These are phyloP conservation scores for Paramormyrops kingsleyae DNA, from an alignment of 2,113 vertebrate genomes.

Conservation along the genomic window DNA sequence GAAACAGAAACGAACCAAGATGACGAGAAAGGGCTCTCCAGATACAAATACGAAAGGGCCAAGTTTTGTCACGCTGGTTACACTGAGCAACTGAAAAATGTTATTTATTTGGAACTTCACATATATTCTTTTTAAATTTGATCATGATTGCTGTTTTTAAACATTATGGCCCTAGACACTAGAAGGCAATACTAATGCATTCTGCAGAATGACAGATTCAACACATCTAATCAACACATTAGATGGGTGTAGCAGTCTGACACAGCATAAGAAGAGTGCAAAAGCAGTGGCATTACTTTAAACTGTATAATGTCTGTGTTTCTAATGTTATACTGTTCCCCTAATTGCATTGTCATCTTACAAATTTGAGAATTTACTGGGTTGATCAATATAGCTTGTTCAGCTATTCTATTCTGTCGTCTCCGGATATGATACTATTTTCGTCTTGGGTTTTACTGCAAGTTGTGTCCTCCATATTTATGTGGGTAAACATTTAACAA, in stretches of 20 bases:
- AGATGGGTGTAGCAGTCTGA: not conserved
- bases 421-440: not conserved
- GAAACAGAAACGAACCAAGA: not conserved
- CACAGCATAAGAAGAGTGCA: not conserved
- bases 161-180: not conserved
- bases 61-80: not conserved
- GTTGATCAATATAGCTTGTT: not conserved
- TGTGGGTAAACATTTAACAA: not conserved
- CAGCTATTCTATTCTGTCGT: not conserved
- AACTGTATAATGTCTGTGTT: not conserved
- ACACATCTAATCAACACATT: not conserved
- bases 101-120: not conserved
- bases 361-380: not conserved
- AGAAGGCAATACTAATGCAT: not conserved
- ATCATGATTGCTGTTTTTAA: not conserved
- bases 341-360: not conserved
- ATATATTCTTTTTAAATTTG: not conserved
- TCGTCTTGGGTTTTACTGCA: not conserved
- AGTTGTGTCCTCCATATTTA: not conserved
- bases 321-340: not conserved
- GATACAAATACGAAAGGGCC: not conserved
- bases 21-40: not conserved
- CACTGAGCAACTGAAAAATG: not conserved
- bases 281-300: not conserved
- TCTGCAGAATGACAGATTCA: not conserved